Percentiles rank a stretch among this genome's conserved stretches.
Conservation (phyloP, 1,140 invertebrate genomes). For the Drosophila insularis region DNA sequence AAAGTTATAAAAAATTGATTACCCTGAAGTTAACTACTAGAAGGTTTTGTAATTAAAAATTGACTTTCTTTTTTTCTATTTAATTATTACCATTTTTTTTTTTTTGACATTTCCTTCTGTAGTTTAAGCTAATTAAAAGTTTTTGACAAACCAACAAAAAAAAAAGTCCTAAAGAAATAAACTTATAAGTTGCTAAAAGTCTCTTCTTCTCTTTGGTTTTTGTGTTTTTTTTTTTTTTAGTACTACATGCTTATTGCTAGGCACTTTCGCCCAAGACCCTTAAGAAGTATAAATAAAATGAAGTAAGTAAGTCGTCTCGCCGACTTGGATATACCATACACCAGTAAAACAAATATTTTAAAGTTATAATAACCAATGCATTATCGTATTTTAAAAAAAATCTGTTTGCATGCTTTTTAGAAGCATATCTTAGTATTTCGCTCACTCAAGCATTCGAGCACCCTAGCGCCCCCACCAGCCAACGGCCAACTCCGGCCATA, state of each 20-base stretch:
- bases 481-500: too few relatives aligned
- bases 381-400: too few relatives aligned
- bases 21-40: constrained; percentile 10
- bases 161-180: constrained; percentile 38
- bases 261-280: constrained; percentile 3
- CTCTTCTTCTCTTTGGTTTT: not conserved
- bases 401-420: too few relatives aligned
- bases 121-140: constrained; percentile 78
- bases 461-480: too few relatives aligned
- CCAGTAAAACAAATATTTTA: too few relatives aligned
- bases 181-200: constrained; percentile 53
- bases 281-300: constrained; percentile 9
- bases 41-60: constrained; percentile 69
- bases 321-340: too few relatives aligned
- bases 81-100: too few relatives aligned
- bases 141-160: constrained; percentile 51
- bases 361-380: too few relatives aligned
- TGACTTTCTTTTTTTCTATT: constrained; percentile 12
- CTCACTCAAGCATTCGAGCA: too few relatives aligned
- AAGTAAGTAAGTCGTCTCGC: constrained; percentile 49
- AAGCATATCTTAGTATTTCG: too few relatives aligned
- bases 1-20: not conserved
- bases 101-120: constrained; percentile 24
- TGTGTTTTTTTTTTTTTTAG: not conserved
- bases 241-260: constrained; percentile 17